Conservation (phyloP, 2,888 invertebrate genomes). For the Nephrotoma appendiculata region DNA sequence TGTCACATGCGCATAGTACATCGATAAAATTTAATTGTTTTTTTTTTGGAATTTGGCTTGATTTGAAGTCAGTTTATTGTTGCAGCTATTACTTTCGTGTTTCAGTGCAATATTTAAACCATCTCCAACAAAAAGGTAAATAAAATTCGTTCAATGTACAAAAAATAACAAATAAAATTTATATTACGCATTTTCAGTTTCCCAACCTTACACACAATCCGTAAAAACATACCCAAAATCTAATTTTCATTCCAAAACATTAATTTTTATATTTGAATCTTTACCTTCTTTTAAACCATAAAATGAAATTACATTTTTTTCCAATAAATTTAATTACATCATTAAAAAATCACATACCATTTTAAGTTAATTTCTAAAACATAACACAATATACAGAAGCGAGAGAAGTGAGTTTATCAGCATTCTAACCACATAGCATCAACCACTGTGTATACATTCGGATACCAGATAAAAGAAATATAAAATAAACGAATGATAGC, state of each 20-base stretch:
- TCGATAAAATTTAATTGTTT: too few relatives aligned
- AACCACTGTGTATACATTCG: not conserved
- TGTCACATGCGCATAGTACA: too few relatives aligned
- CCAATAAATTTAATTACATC: not conserved
- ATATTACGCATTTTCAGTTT: not conserved
- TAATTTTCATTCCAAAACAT: not conserved
- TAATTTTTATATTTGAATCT: not conserved
- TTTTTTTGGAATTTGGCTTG: too few relatives aligned
- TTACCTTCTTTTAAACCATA: not conserved
- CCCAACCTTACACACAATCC: not conserved
- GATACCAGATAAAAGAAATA: not conserved
- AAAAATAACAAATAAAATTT: not conserved
- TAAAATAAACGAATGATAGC: not conserved
- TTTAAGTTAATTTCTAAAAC: not conserved
- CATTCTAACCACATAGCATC: not conserved
- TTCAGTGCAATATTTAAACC: too few relatives aligned
- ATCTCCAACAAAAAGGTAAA: not conserved
- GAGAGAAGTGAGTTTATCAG: not conserved
- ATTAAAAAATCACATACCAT: not conserved
- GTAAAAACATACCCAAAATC: not conserved
- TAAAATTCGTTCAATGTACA: not conserved
- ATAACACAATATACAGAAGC: not conserved
- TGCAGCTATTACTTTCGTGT: too few relatives aligned
- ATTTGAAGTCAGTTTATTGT: too few relatives aligned
- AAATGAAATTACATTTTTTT: not conserved